phyloP scores from a whole-genome alignment of 1,140 invertebrate genomes.

The Drosophila triauraria region DNA sequence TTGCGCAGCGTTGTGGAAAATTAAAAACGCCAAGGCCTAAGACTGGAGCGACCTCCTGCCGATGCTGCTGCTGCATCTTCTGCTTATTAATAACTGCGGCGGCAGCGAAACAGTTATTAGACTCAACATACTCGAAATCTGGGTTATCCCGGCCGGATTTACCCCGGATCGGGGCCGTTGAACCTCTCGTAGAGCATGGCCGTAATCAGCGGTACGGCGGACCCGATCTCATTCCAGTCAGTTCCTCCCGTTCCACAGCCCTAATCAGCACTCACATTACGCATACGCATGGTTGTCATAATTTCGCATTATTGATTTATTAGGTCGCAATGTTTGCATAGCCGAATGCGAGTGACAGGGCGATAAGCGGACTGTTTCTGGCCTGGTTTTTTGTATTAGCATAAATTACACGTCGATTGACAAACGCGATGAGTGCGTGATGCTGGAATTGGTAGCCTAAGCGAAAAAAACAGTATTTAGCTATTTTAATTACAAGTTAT shows the following conservation, averaged over 20 bases:
- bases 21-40: slow-evolving; percentile 67
- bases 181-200: slow-evolving; percentile 10
- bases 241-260: not conserved
- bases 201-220: slow-evolving; percentile 1
- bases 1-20: slow-evolving; percentile 84
- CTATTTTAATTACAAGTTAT: not conserved
- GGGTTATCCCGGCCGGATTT: slow-evolving; percentile 34
- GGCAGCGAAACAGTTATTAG: slow-evolving; percentile 66
- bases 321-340: slow-evolving; percentile 41
- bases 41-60: slow-evolving; percentile 32
- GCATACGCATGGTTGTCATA: slow-evolving; percentile 60
- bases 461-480: slow-evolving; percentile 3
- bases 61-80: slow-evolving; percentile 27
- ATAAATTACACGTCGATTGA: slow-evolving; percentile 55
- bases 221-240: not conserved
- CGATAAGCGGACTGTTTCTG: slow-evolving; percentile 51
- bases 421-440: slow-evolving; percentile 11
- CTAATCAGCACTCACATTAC: slow-evolving; percentile 65
- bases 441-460: not conserved
- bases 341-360: slow-evolving; percentile 46
- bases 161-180: slow-evolving; percentile 22
- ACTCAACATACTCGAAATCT: slow-evolving; percentile 53
- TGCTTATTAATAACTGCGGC: slow-evolving; percentile 75
- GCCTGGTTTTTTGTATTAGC: slow-evolving; percentile 61
- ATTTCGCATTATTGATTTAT: slow-evolving; percentile 72